phyloP scores from a whole-genome alignment of 2,113 vertebrate genomes.

The Eurystomus gularis region DNA sequence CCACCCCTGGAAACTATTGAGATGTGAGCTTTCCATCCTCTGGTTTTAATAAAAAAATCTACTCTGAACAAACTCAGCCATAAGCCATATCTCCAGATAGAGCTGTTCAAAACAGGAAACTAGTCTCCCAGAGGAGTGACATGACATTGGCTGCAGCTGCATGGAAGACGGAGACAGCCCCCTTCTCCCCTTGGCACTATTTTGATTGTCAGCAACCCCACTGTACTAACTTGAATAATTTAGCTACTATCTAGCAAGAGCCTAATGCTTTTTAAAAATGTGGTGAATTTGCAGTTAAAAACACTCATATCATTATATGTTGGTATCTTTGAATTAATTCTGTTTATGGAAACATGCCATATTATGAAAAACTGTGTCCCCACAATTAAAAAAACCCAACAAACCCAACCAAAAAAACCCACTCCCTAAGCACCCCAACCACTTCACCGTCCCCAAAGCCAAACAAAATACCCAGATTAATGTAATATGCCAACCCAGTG shows the following conservation, averaged over 20 bases:
- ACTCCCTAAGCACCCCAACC: neutral
- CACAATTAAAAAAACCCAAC: neutral
- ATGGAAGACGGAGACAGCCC: neutral
- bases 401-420: neutral
- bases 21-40: neutral
- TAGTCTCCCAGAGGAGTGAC: neutral
- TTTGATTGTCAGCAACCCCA: neutral
- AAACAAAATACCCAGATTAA: neutral
- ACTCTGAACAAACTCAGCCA: neutral
- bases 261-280: neutral
- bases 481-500: neutral
- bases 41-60: neutral
- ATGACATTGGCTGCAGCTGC: neutral
- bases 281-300: neutral
- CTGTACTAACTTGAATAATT: neutral
- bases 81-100: neutral
- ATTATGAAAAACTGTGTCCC: neutral
- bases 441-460: fast-evolving
- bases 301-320: neutral
- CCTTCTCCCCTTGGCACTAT: neutral
- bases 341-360: neutral
- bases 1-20: neutral
- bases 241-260: neutral
- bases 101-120: neutral
- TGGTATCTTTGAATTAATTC: neutral